A percentile compares a stretch with the other conserved stretches of the same genome.
Evolutionary conservation across 2,113 vertebrate genomes (phyloP).

Genomic region (Crotalus helleri): DNA sequence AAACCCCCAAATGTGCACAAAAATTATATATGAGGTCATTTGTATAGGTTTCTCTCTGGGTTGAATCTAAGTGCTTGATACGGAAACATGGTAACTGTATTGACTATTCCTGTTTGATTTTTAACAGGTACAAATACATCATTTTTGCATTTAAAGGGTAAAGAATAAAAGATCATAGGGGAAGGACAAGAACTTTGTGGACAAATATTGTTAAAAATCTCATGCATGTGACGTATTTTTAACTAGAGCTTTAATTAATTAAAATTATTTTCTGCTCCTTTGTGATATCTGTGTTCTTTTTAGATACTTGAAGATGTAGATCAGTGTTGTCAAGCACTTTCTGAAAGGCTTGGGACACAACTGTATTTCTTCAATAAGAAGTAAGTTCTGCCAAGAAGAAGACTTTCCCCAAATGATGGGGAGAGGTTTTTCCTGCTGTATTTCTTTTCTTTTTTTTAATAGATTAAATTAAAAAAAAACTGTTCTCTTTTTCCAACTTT

Average conservation of each 20-base stretch:
- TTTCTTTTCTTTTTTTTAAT: background rate
- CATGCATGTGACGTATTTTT: background rate
- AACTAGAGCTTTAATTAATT: background rate
- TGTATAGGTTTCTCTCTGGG: background rate
- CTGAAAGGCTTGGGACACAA: slow-evolving; percentile 90
- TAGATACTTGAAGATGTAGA: slow-evolving; percentile 95
- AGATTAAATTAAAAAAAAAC: background rate
- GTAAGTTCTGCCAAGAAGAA: slow-evolving; percentile 67
- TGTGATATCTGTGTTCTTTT: background rate
- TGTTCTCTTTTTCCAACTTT: background rate
- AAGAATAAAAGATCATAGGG: background rate
- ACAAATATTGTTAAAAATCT: background rate
- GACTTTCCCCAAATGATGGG: background rate
- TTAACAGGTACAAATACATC: background rate
- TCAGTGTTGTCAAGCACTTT: slow-evolving; percentile 93
- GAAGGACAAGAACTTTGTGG: background rate
- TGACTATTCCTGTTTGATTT: background rate
- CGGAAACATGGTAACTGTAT: background rate
- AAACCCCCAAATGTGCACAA: background rate
- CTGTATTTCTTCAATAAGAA: slow-evolving; percentile 94
- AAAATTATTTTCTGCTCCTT: background rate
- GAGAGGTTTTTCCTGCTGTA: background rate
- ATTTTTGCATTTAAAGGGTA: background rate
- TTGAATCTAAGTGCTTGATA: background rate
- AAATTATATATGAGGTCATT: background rate